Conservation (phyloP, 35 echinoderm and acorn worm species). For the Heliocidaris erythrogramma region DNA sequence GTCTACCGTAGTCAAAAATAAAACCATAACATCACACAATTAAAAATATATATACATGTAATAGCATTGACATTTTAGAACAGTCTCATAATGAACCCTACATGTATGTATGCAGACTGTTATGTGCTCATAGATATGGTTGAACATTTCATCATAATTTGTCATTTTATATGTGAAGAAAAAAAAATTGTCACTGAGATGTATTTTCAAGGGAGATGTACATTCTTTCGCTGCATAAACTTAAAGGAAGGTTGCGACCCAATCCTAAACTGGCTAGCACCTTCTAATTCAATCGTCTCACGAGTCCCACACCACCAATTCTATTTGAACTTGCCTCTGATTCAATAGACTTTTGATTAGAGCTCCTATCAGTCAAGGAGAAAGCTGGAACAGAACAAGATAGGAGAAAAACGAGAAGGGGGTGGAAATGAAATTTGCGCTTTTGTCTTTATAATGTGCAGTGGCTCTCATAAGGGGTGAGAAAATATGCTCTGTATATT, state of each 20-base stretch:
- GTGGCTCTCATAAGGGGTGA: not conserved
- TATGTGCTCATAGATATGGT: not conserved
- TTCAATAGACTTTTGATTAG: slow-evolving; percentile 18
- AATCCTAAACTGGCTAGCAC: not conserved
- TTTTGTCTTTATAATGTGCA: not conserved
- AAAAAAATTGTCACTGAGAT: not conserved
- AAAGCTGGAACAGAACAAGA: not conserved
- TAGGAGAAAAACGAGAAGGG: not conserved
- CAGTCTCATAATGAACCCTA: not conserved
- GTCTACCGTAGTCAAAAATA: not conserved
- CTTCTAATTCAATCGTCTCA: slow-evolving; percentile 4
- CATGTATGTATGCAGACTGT: not conserved
- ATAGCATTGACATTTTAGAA: not conserved
- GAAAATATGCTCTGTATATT: not conserved
- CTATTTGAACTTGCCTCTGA: slow-evolving; percentile 10
- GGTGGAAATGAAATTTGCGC: not conserved
- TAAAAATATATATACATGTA: not conserved
- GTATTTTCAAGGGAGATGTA: not conserved
- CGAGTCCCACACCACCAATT: slow-evolving; percentile 7
- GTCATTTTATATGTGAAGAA: not conserved
- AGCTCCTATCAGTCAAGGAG: not conserved
- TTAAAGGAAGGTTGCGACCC: not conserved
- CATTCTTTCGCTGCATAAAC: not conserved
- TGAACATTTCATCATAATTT: not conserved
- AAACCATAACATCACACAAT: not conserved